Evolutionary conservation across 2,113 vertebrate genomes (phyloP), one percentile per base, ranked within the genome.

Genomic region (Sturnus vulgaris): DNA sequence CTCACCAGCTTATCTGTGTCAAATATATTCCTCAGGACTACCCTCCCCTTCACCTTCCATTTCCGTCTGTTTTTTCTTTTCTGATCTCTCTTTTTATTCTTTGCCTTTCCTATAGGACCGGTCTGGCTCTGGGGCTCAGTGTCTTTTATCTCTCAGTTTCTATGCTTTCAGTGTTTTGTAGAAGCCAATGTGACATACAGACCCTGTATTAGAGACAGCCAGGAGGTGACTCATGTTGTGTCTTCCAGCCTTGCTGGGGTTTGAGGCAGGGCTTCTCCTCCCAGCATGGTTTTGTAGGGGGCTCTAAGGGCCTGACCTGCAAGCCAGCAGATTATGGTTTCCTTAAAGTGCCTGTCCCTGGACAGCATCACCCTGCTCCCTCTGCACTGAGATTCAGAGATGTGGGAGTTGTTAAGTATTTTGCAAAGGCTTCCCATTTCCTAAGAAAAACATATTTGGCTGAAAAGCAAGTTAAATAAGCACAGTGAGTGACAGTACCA

Each of bases 401-500:
- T 73, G 11, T 69, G 40, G 21, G 16, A 4, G 3, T 30, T 37
- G 33, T 59, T 61, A 76, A 76, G 3, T 13, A 23, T 81, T 92
- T 57, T 81, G 28, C 10, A 64, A 37, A 87, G 66, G 13, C 44
- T 56, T 70, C 14, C 31, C 2, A 27, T 65, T 69, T 57, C 65
- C 47, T 5, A 65, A 73, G 31, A 42, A 46, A 49, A 8, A 6
- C 9, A 30, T 19, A 18, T 35, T 22, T 76, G 24, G 6, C 23
- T 82, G 57, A 80, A 90, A 63, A 88, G 9, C 20, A 35, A 31
- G 37, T 80, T 83, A 18, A 47, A 60, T 33, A 82, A 85, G 84
- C 66, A 15, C 0, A 1, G 22, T 30, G 11, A 31, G 23, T 72
- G 33, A 11, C 8, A 35, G 7, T 24, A n/a, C 16, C 5, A 0